These are phyloP conservation scores for Lochmaea crataegi DNA, from an alignment of 2,888 invertebrate species.

Conservation along the genomic window DNA sequence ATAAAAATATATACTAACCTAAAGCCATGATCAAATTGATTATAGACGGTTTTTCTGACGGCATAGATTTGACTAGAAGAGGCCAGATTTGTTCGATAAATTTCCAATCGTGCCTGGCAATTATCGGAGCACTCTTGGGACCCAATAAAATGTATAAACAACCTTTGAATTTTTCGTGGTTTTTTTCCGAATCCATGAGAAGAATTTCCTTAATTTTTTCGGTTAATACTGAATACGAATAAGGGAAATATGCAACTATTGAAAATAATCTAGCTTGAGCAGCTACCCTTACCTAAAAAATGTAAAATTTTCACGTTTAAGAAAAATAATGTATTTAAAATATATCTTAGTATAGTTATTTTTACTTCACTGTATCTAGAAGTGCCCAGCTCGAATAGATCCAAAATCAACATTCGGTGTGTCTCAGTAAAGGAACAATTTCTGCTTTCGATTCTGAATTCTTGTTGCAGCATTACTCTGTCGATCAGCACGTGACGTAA, in stretches of 20 bases:
- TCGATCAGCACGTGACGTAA: conserved; percentile 75
- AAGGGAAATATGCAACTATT: conserved; percentile 75
- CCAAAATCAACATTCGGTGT: conserved; percentile 71
- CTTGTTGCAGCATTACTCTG: conserved; percentile 75
- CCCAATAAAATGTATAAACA: conserved; percentile 78
- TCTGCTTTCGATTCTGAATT: conserved; percentile 66
- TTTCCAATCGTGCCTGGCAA: conserved; percentile 82
- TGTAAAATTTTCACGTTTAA: not conserved
- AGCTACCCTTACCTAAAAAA: conserved; percentile 70
- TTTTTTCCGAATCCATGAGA: conserved; percentile 69
- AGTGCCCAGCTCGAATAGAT: conserved; percentile 73
- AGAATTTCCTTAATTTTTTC: conserved; percentile 74
- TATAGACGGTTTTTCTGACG: conserved; percentile 88
- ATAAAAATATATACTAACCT: conserved; percentile 34
- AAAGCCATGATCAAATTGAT: conserved; percentile 73
- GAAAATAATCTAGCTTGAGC: conserved; percentile 76
- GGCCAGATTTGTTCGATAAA: conserved; percentile 81
- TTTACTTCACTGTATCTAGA: conserved; percentile 76
- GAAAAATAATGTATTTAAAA: not conserved
- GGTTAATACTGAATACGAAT: conserved; percentile 76
- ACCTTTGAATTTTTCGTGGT: conserved; percentile 82
- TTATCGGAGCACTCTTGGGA: conserved; percentile 72
- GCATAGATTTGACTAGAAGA: conserved; percentile 78
- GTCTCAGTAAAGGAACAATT: conserved; percentile 69
- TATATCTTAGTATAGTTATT: conserved; percentile 39